These are phyloP conservation scores for Cheilosia variabilis DNA, from an alignment of 2,888 invertebrate genomes.

Conservation along the genomic window DNA sequence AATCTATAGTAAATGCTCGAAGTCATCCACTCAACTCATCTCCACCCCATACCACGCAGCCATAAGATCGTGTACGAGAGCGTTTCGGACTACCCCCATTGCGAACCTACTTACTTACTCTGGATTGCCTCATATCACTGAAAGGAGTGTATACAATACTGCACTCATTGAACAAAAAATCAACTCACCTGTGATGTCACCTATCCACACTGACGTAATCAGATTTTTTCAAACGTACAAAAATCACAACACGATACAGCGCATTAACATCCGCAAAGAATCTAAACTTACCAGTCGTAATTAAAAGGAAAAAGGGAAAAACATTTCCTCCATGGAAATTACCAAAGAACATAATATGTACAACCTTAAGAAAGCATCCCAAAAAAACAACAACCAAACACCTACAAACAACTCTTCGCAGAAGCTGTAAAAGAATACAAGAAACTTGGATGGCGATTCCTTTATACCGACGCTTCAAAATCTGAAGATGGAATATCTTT, in stretches of 20 bases:
- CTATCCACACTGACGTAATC: background rate
- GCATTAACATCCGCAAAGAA: too few species aligned
- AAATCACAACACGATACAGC: too few species aligned
- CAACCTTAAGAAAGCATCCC: background rate
- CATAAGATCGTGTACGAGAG: background rate
- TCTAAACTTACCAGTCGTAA: too few species aligned
- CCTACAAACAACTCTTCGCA: too few species aligned
- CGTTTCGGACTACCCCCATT: conserved; percentile 25
- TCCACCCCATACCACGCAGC: conserved; percentile 11
- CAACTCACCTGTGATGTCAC: background rate
- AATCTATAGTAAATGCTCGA: background rate
- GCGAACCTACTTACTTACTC: too few species aligned
- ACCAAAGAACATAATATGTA: too few species aligned
- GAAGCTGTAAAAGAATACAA: too few species aligned
- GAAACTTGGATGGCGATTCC: background rate
- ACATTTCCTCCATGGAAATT: too few species aligned
- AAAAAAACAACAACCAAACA: too few species aligned
- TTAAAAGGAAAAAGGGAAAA: too few species aligned
- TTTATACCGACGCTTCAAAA: background rate
- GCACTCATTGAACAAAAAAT: too few species aligned
- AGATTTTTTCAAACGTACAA: too few species aligned
- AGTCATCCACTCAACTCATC: conserved; percentile 1
- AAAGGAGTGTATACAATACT: conserved; percentile 4
- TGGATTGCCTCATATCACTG: background rate
- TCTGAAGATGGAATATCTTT: conserved; percentile 16